Evolutionary conservation across 37 sponge, comb jelly and placozoan genomes (phyloP), one percentile per base, ranked within the genome.

Genomic region (Cladorhizidae sp.): DNA sequence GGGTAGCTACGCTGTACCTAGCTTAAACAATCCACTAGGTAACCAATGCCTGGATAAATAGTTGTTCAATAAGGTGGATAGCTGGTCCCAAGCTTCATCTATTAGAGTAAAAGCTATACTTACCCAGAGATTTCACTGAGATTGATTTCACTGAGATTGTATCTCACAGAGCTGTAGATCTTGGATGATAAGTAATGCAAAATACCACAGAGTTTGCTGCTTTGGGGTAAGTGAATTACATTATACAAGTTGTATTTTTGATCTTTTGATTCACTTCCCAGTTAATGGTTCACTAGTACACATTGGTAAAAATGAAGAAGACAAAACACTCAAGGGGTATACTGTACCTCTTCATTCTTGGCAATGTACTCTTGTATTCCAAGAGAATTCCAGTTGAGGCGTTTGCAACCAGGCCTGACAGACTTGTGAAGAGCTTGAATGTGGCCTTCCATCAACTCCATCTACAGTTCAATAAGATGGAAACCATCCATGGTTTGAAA

Each of bases 371-470:
- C 99, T n/a, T 86, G 87, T 61, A 96, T 96, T 32, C 95, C 99
- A 42, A 99, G 90, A 1, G 95, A 92, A 76, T 94, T 99, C 99
- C 99, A 99, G 88, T 99, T 99, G 82, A 96, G 89, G n/a, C 97
- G 74, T 83, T 96, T 96, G 58, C 71, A 84, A 17, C 99, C 99
- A 61, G 99, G 95, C 43, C 83, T 87, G 57, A 99, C 73, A 14
- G 77, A 87, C 41, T 91, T 59, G 68, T 92, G 95, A 73, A 99
- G 85, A 18, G 82, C 75, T 85, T 80, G 87, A 51, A 96, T 79
- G 64, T 96, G 95, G 33, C 90, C 99, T 18, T 88, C 91, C 61
- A 98, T 64, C 68, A 98, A 80, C 57, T 94, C 81, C 67, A 77
- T 64, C 94, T 96, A 63, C 25, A 50, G 32, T 55, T 0, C 51